Conservation (phyloP, 1,140 invertebrate species). For the Calliopsis andreniformis region DNA sequence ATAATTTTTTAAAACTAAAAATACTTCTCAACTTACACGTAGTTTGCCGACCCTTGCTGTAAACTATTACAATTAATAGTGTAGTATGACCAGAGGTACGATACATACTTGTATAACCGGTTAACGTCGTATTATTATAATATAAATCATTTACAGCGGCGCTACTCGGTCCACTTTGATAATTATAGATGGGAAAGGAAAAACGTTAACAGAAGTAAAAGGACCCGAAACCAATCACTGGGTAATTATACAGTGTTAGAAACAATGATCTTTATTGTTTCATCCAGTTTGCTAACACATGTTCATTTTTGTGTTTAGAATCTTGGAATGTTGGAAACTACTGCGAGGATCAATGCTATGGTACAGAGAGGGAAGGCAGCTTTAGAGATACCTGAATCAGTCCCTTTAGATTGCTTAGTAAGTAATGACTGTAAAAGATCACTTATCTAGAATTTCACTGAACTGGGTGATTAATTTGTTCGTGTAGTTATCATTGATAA, state of each 20-base stretch:
- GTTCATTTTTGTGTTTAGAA: slow-evolving; percentile 69
- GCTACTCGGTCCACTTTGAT: slow-evolving; percentile 91
- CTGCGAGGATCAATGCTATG: slow-evolving; percentile 88
- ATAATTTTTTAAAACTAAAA: too few relatives aligned
- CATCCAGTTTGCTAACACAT: neutral
- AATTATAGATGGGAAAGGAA: slow-evolving; percentile 87
- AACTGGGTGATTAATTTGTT: slow-evolving; percentile 79
- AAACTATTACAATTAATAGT: too few relatives aligned
- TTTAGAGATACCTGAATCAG: slow-evolving; percentile 84
- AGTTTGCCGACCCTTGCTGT: too few relatives aligned
- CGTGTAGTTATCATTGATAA: neutral
- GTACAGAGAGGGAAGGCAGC: slow-evolving; percentile 86
- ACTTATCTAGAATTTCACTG: neutral
- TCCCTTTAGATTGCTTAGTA: slow-evolving; percentile 87
- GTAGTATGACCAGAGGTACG: neutral
- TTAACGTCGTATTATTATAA: neutral
- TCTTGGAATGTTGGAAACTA: slow-evolving; percentile 89
- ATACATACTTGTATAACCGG: neutral
- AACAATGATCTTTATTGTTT: neutral
- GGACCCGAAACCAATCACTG: slow-evolving; percentile 92
- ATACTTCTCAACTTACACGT: too few relatives aligned
- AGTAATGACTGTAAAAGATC: slow-evolving; percentile 66
- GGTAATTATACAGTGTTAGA: slow-evolving; percentile 79
- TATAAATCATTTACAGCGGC: slow-evolving; percentile 84
- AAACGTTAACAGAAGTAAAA: slow-evolving; percentile 84